These are phyloP conservation scores for Sarotherodon lohbergeri DNA, from an alignment of 2,113 vertebrate species.

Conservation along the genomic window DNA sequence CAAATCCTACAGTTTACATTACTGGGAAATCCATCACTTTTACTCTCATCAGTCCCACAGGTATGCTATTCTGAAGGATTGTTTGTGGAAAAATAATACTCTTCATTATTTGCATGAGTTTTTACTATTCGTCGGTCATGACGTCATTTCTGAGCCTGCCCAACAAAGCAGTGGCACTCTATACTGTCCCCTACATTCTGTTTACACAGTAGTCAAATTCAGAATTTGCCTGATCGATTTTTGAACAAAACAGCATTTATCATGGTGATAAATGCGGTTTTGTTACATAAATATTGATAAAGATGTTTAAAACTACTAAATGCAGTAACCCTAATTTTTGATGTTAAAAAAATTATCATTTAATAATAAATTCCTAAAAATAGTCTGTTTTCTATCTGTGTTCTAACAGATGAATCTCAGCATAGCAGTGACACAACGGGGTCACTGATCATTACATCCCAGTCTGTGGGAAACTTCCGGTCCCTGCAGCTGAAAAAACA, in stretches of 20 bases:
- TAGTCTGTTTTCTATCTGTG: not conserved
- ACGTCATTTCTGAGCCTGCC: not conserved
- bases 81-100: not conserved
- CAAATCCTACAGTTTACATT: constrained; percentile 43
- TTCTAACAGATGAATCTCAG: constrained; percentile 33
- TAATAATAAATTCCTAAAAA: not conserved
- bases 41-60: constrained; percentile 44
- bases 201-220: not conserved
- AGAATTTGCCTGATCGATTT: not conserved
- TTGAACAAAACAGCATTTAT: not conserved
- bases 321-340: not conserved
- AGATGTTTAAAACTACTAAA: not conserved
- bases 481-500: constrained; percentile 15
- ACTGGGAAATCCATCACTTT: constrained; percentile 21
- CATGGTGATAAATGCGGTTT: not conserved
- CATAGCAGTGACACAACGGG: not conserved
- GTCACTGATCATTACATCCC: constrained; percentile 23
- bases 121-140: not conserved
- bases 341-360: not conserved
- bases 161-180: not conserved
- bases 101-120: not conserved
- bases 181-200: not conserved
- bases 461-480: constrained; percentile 47
- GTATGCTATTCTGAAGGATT: not conserved
- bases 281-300: not conserved